Base-by-base conservation (phyloP, 1,140 invertebrate genomes). In the Euura saliciscinereae region DNA sequence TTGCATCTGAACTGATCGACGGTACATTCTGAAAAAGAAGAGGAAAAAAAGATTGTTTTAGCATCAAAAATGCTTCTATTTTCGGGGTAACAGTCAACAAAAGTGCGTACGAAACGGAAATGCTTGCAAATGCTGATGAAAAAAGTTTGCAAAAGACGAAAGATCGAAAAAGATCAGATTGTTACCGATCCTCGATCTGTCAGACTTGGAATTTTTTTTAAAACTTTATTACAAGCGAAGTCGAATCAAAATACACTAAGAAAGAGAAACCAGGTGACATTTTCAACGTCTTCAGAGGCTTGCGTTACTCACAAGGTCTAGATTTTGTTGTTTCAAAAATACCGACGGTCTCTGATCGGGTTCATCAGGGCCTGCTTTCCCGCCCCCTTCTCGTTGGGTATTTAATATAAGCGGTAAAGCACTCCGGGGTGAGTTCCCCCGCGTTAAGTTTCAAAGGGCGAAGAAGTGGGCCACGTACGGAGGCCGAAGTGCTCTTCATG, bases 1-100 rank as follows among this genome's bases (percentile, higher is more conserved):
- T 86, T 82, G 80, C 94, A 91, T 76, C 86, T 78, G 78, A 87
- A 88, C 74, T 89, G 80, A 70, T 83, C 84, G 10, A 51, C 43
- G 8, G 6, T 51, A 72, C 83, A 83, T 45, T 64, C 70, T 75
- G 45, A 67, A 67, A 67, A 42, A 42, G 5, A 4, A 67, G 66
- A 67, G 13, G 51, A 4, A 59, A 59, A n/a, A 59, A 8, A n/a
- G 3, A 59, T 59, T 6, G 10, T 59, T 8, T 4, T 59, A 6
- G 13, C 51, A 11, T 11, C 10, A 11, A 59, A 59, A 59, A 8
- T 51, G 7, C 46, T 8, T 8, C n/a, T 51, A 51, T 51, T 2
- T 51, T 8, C n/a, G 28, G 28, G 28, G 28, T n/a, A n/a, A 51
- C 46, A 51, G 11, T 2, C 6, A 51, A 51, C 46, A 11, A 51